Conservation (phyloP, 2,113 vertebrate species). For the Pycnonotus jocosus region DNA sequence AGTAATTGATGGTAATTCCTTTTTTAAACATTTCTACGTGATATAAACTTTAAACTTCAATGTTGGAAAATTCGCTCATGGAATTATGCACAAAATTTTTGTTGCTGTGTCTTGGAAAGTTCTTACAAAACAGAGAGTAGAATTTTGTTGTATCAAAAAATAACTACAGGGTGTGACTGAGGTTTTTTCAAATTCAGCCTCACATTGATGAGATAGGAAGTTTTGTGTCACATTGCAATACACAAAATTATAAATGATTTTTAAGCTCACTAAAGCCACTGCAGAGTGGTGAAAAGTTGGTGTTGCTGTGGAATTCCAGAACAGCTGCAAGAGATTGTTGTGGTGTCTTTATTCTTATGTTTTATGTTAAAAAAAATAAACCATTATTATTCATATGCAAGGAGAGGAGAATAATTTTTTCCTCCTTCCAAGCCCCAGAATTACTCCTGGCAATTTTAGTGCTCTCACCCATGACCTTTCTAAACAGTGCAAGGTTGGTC, state of each 20-base stretch:
- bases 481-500: not conserved
- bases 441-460: not conserved
- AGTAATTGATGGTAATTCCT: not conserved
- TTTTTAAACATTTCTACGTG: not conserved
- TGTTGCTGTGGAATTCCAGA: not conserved
- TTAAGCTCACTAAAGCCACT: not conserved
- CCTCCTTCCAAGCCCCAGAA: not conserved
- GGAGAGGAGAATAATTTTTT: not conserved
- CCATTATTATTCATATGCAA: not conserved
- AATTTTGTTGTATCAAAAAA: not conserved
- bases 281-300: not conserved
- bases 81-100: not conserved
- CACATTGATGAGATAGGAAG: accelerated
- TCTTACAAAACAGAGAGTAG: accelerated
- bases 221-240: accelerated
- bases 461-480: not conserved
- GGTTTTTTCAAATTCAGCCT: not conserved
- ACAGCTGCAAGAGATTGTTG: not conserved
- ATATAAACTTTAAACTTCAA: not conserved
- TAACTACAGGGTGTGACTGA: too few species aligned
- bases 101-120: accelerated
- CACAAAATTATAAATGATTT: not conserved
- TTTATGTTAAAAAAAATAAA: not conserved
- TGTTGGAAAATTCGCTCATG: not conserved
- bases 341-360: not conserved